A percentile compares a stretch with the other conserved stretches of the same genome.
Conservation (phyloP, 2,797 vertebrate genomes). For the Peromyscus aztecus region DNA sequence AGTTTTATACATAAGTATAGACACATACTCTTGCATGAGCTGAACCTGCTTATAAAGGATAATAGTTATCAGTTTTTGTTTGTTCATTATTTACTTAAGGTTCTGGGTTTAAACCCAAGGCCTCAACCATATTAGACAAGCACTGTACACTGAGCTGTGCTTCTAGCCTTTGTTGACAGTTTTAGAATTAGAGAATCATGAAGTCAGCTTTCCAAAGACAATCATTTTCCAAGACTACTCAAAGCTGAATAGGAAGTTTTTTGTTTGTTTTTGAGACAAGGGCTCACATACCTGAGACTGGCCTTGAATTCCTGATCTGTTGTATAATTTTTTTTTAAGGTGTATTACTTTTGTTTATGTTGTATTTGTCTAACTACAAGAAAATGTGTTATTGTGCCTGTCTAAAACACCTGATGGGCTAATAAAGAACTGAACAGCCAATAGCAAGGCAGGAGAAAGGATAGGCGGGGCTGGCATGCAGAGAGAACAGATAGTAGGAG, state of each 20-base stretch:
- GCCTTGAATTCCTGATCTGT: not conserved
- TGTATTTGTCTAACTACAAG: too few relatives aligned
- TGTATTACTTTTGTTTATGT: too few relatives aligned
- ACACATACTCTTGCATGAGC: not conserved
- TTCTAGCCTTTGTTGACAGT: not conserved
- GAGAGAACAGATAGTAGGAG: too few relatives aligned
- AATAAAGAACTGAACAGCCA: too few relatives aligned
- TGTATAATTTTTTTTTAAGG: too few relatives aligned
- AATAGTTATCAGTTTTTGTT: not conserved
- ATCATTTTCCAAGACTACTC: not conserved
- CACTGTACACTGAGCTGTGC: not conserved
- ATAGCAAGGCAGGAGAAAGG: too few relatives aligned
- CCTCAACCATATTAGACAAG: not conserved
- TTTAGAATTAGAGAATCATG: not conserved
- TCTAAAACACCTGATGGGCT: too few relatives aligned
- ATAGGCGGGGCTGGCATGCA: too few relatives aligned
- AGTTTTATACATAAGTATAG: conserved; percentile 49
- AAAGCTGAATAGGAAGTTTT: not conserved
- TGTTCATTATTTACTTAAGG: not conserved
- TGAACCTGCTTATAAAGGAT: conserved; percentile 32
- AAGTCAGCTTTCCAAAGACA: conserved; percentile 15
- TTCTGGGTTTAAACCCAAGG: not conserved
- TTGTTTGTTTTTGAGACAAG: not conserved
- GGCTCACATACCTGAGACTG: not conserved
- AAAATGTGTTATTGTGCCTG: too few relatives aligned